Percentiles rank a stretch among this genome's conserved stretches.
These are phyloP conservation scores for Xestoiulus laeticollis DNA, from an alignment of 2,888 invertebrate genomes.

Conservation along the genomic window DNA sequence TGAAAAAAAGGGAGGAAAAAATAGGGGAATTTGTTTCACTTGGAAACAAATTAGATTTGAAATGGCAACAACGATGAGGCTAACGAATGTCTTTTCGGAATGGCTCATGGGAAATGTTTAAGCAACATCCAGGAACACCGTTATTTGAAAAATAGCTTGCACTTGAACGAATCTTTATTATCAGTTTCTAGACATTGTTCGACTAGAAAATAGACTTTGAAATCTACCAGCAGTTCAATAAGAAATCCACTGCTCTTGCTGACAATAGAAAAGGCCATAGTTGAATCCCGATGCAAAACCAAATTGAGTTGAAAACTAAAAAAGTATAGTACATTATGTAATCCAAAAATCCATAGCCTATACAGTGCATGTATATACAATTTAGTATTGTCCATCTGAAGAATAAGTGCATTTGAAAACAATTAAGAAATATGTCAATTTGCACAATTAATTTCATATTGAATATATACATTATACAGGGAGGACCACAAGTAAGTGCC, in stretches of 20 bases:
- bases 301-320: neutral
- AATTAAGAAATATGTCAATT: too few species aligned
- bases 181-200: neutral
- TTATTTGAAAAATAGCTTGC: neutral
- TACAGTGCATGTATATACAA: too few species aligned
- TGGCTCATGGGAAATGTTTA: neutral
- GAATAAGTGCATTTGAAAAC: too few species aligned
- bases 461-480: too few species aligned
- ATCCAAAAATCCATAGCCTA: too few species aligned
- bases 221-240: neutral
- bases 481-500: too few species aligned
- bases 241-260: neutral
- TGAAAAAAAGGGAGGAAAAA: neutral
- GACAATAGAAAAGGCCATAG: neutral
- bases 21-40: slow-evolving; percentile 18
- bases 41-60: slow-evolving; percentile 21
- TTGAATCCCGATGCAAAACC: neutral
- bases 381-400: too few species aligned
- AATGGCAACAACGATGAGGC: slow-evolving; percentile 13
- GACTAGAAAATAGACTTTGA: neutral
- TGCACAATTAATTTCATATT: too few species aligned
- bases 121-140: neutral
- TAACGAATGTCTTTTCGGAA: neutral
- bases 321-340: too few species aligned
- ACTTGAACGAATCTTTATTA: neutral